Evolutionary conservation across 2,797 vertebrate species (phyloP), one percentile per base, ranked within the genome.

Genomic region (Centropyge bicolor): DNA sequence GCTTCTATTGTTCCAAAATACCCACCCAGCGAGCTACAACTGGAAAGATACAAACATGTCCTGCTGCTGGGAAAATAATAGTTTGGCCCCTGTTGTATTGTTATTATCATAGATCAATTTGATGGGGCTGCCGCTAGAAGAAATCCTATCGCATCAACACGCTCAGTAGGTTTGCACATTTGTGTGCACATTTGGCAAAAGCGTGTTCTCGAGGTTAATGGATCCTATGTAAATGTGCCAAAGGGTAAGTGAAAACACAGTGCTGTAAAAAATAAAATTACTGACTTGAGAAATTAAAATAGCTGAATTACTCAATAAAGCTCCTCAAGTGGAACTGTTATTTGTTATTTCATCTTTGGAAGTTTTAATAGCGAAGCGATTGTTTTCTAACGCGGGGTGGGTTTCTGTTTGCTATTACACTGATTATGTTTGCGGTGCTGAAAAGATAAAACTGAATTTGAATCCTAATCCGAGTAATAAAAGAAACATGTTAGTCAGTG

Each of bases 341-440:
- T 76, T 84, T 84, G 45, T 83, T 81, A 45, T 63, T 88, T 51
- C 63, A 27, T 76, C 57, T 48, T 65, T 78, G 64, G 52, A 66
- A 49, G 41, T 78, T 36, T 74, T 70, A 63, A 68, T 41, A 45
- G 57, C 51, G 57, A 84, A 89, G 17, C 13, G 38, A 74, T 62
- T 62, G 49, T 82, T 85, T 82, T 72, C n/a, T 55, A 73, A 70
- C 3, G 24, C 70, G 70, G 81, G 49, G 65, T 72, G 63, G 67
- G 46, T 77, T 82, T 83, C 81, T 90, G 86, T 84, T 90, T 85
- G 57, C 49, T 55, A 86, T 91, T 88, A 86, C 46, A 6, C 61
- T 91, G 86, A 87, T 91, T 88, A 85, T 84, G 84, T 91, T 89
- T 89, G 85, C 19, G 78, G 77, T 84, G 83, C 74, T 86, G 81